Percentiles rank a stretch among this genome's conserved stretches.
Conservation (phyloP, 2,797 vertebrate species). For the Argya squamiceps region DNA sequence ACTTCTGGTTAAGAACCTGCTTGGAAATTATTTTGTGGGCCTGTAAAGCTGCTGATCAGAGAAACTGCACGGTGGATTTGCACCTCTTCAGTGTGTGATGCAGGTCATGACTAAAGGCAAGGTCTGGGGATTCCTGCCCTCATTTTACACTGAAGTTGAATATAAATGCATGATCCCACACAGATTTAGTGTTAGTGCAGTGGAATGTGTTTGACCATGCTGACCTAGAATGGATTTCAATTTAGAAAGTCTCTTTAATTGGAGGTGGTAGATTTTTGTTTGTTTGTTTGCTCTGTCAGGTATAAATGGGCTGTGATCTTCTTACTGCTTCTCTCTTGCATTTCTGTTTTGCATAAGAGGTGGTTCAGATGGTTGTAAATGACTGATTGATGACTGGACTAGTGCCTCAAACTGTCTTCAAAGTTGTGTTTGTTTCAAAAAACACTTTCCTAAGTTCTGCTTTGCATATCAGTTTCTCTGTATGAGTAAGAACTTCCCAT, state of each 20-base stretch:
- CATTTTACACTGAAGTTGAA: background rate
- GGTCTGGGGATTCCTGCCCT: background rate
- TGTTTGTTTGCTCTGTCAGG: background rate
- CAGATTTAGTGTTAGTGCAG: background rate
- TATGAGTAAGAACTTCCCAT: conserved; percentile 51
- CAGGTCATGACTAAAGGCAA: background rate
- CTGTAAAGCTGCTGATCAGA: conserved; percentile 9
- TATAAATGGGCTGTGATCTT: background rate
- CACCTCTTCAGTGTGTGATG: background rate
- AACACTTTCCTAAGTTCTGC: background rate
- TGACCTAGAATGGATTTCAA: background rate
- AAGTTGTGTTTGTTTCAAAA: background rate
- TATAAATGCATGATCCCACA: background rate
- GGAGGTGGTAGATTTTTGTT: background rate
- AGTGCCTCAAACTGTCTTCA: background rate
- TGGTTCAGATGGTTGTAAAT: background rate
- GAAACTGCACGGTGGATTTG: background rate
- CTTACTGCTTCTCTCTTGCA: background rate
- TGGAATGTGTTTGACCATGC: background rate
- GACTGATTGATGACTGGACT: background rate
- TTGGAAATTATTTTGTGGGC: background rate
- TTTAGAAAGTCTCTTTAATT: background rate
- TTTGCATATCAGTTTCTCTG: conserved; percentile 17
- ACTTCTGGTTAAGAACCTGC: background rate
- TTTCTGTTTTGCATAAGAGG: background rate